Percentiles rank a stretch among this genome's conserved stretches.
Evolutionary conservation across 2,888 invertebrate genomes (phyloP).

Genomic region (Cylindroiulus punctatus): DNA sequence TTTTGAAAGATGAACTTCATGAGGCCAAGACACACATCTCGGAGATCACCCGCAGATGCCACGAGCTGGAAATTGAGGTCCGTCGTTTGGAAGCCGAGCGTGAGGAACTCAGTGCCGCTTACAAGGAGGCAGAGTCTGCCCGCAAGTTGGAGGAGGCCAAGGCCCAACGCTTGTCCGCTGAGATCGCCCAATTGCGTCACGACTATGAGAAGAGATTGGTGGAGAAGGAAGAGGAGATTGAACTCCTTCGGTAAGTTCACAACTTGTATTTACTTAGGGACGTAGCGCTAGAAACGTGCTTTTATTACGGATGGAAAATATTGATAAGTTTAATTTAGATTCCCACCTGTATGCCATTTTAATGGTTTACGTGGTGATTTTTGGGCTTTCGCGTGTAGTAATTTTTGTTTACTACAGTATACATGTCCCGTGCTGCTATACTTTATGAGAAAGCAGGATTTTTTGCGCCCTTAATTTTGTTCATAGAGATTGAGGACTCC

Average conservation of each 20-base stretch:
- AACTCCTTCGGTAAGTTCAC: slow-evolving; percentile 87
- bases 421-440: no score
- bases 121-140: slow-evolving; percentile 98
- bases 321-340: slow-evolving; percentile 1
- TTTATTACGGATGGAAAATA: neutral
- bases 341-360: neutral
- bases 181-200: slow-evolving; percentile 92
- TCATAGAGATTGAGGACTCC: no score
- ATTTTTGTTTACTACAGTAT: no score
- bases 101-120: slow-evolving; percentile 96
- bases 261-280: neutral
- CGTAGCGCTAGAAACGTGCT: neutral
- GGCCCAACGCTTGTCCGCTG: slow-evolving; percentile 89
- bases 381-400: no score
- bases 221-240: slow-evolving; percentile 99
- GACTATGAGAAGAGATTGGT: slow-evolving; percentile 96
- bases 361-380: neutral
- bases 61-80: slow-evolving; percentile 96
- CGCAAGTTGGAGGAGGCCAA: slow-evolving; percentile 98
- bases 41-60: slow-evolving; percentile 95
- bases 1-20: slow-evolving; percentile 84
- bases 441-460: no score
- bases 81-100: slow-evolving; percentile 99
- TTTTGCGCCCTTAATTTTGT: no score
- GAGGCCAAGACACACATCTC: slow-evolving; percentile 93